phyloP scores from a whole-genome alignment of 2,888 invertebrate species.

The Hipparchia semele region DNA sequence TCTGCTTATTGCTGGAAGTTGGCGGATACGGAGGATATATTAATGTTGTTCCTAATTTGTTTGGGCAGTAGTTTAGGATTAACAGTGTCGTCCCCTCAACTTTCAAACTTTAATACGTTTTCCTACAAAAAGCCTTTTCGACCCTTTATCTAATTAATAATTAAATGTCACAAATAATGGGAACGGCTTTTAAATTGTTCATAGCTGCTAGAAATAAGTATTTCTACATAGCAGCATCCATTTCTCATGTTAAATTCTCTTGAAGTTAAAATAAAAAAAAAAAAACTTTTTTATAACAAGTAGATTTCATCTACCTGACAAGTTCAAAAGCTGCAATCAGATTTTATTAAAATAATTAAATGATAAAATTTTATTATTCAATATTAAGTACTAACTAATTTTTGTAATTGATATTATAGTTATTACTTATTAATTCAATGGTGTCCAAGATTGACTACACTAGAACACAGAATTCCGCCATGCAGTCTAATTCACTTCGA shows the following conservation, averaged over 20 bases:
- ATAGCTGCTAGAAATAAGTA: not conserved
- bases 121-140: conserved; percentile 47
- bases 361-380: too few species aligned
- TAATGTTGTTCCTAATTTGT: conserved; percentile 82
- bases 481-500: conserved; percentile 48
- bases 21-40: conserved; percentile 79
- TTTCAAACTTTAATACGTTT: conserved; percentile 67
- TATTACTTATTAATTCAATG: not conserved
- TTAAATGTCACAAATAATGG: conserved; percentile 1
- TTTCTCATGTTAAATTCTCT: too few species aligned
- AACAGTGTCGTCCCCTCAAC: conserved; percentile 70
- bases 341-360: too few species aligned
- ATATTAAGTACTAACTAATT: not conserved
- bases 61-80: conserved; percentile 65
- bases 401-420: not conserved
- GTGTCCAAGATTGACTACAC: conserved; percentile 17
- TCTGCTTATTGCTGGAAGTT: conserved; percentile 81
- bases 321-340: too few species aligned
- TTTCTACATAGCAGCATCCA: too few species aligned
- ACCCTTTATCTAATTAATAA: conserved; percentile 24
- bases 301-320: too few species aligned
- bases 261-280: too few species aligned
- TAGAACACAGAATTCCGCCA: conserved; percentile 42
- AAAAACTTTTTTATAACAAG: too few species aligned
- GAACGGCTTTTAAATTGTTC: not conserved